phyloP scores from a whole-genome alignment of 2,797 vertebrate species.

The Sebastes hubbsi region DNA sequence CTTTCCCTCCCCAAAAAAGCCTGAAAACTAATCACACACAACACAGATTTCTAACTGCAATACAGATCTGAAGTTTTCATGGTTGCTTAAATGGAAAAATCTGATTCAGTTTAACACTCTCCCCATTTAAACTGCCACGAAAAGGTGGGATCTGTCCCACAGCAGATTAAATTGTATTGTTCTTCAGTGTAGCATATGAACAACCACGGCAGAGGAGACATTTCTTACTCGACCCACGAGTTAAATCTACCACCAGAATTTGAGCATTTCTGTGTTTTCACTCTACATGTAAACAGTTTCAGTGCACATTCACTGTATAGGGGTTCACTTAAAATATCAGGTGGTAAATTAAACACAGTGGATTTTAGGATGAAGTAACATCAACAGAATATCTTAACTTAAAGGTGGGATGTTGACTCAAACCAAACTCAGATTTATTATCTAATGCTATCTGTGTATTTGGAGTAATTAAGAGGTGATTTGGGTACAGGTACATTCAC shows the following conservation, averaged over 20 bases:
- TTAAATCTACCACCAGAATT: constrained; percentile 59
- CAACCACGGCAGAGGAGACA: constrained; percentile 55
- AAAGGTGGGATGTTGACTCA: constrained; percentile 32
- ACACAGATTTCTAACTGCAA: constrained; percentile 36
- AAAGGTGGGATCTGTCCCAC: constrained; percentile 28
- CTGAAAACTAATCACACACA: constrained; percentile 53
- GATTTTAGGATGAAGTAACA: constrained; percentile 45
- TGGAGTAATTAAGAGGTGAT: constrained; percentile 44
- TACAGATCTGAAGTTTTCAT: constrained; percentile 52
- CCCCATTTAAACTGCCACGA: constrained; percentile 36
- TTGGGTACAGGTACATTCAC: constrained; percentile 62
- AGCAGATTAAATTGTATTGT: constrained; percentile 27
- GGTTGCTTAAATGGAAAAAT: constrained; percentile 48
- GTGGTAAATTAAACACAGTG: constrained; percentile 65
- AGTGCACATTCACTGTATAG: constrained; percentile 71
- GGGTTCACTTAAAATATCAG: constrained; percentile 55
- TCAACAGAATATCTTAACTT: constrained; percentile 34
- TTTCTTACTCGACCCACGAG: constrained; percentile 6
- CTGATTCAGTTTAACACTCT: constrained; percentile 38
- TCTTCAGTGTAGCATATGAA: constrained; percentile 48
- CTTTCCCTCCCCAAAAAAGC: constrained; percentile 19
- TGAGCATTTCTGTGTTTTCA: constrained; percentile 46
- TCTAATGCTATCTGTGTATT: constrained; percentile 37
- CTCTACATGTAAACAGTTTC: constrained; percentile 76
- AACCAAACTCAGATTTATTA: constrained; percentile 27